Conservation (phyloP, 2,888 invertebrate genomes). For the Napeogenes inachia region DNA sequence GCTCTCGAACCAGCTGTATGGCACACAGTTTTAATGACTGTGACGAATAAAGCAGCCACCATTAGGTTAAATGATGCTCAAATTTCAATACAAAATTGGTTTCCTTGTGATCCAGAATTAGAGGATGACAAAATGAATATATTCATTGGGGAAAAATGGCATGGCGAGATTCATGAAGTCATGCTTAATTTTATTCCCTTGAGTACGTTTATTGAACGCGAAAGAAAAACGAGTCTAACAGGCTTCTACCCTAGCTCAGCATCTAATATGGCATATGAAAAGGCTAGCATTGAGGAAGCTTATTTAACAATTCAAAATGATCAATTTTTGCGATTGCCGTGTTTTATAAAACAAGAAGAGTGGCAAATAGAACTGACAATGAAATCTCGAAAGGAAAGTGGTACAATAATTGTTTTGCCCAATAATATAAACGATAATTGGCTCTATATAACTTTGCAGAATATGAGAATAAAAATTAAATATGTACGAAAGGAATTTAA, state of each 20-base stretch:
- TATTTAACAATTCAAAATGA: slow-evolving; percentile 50
- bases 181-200: slow-evolving; percentile 67
- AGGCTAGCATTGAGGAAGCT: slow-evolving; percentile 57
- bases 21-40: slow-evolving; percentile 60
- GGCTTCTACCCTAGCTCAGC: slow-evolving; percentile 48
- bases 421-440: slow-evolving; percentile 45
- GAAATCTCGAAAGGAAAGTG: slow-evolving; percentile 54
- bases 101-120: slow-evolving; percentile 62
- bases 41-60: slow-evolving; percentile 55
- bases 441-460: slow-evolving; percentile 56
- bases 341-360: slow-evolving; percentile 51
- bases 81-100: slow-evolving; percentile 43
- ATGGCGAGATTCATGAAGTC: slow-evolving; percentile 68
- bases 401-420: slow-evolving; percentile 55
- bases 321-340: slow-evolving; percentile 60
- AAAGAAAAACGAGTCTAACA: slow-evolving; percentile 31
- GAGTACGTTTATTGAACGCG: slow-evolving; percentile 42
- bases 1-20: slow-evolving; percentile 58
- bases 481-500: slow-evolving; percentile 44
- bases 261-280: slow-evolving; percentile 63
- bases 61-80: slow-evolving; percentile 61
- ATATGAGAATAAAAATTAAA: slow-evolving; percentile 60
- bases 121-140: slow-evolving; percentile 56
- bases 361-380: slow-evolving; percentile 62
- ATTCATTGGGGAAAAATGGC: slow-evolving; percentile 61